phyloP scores from a whole-genome alignment of 2,797 vertebrate genomes.

The Notolabrus celidotus region DNA sequence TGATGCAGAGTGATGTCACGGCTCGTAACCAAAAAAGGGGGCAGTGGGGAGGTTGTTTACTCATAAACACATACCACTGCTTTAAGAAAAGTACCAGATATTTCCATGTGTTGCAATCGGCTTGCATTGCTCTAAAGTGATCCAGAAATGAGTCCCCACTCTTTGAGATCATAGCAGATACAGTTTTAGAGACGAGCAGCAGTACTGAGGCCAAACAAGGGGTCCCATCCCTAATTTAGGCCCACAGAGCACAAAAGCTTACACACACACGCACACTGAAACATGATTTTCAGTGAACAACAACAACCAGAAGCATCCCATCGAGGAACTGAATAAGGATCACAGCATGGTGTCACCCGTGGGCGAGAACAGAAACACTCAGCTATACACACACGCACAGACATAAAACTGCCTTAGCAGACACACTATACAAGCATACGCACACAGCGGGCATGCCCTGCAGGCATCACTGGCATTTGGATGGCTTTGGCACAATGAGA shows the following conservation, averaged over 20 bases:
- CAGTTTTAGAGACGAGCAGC: slow-evolving; percentile 38
- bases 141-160: slow-evolving; percentile 39
- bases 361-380: slow-evolving; percentile 50
- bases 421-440: slow-evolving; percentile 46
- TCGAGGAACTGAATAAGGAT: slow-evolving; percentile 55
- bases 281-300: slow-evolving; percentile 24
- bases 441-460: slow-evolving; percentile 60
- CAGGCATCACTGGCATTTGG: slow-evolving; percentile 73
- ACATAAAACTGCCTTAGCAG: slow-evolving; percentile 39
- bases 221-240: slow-evolving; percentile 41
- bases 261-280: slow-evolving; percentile 1
- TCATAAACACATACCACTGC: slow-evolving; percentile 58
- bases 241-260: slow-evolving; percentile 1
- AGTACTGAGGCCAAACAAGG: slow-evolving; percentile 31
- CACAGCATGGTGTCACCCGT: slow-evolving; percentile 64
- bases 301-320: slow-evolving; percentile 38
- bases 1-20: slow-evolving; percentile 72
- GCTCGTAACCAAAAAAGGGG: slow-evolving; percentile 59
- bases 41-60: slow-evolving; percentile 60
- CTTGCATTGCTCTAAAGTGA: slow-evolving; percentile 43
- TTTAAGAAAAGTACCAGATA: slow-evolving; percentile 48
- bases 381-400: slow-evolving; percentile 27
- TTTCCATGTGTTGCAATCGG: slow-evolving; percentile 31
- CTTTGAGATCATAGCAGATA: slow-evolving; percentile 40
- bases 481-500: slow-evolving; percentile 73